Percentiles rank a stretch among this genome's conserved stretches.
Conservation (phyloP, 2,888 invertebrate genomes). For the Alsophila aescularia region DNA sequence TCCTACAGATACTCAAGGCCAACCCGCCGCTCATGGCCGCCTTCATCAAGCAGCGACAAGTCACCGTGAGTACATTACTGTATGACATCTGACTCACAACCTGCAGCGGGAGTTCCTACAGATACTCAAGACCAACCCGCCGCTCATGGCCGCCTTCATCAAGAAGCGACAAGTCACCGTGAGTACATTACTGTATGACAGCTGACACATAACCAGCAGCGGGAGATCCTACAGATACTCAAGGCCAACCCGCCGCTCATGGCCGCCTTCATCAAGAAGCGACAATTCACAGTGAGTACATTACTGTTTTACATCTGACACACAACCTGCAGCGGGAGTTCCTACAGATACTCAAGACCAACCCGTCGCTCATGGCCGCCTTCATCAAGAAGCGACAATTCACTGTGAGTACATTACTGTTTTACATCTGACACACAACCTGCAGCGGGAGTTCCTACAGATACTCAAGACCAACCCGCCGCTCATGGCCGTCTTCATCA, state of each 20-base stretch:
- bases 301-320: too few relatives aligned
- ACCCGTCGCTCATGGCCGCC: constrained; percentile 97
- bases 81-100: too few relatives aligned
- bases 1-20: constrained; percentile 94
- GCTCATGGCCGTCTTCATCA: too few relatives aligned
- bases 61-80: constrained; percentile 35
- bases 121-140: constrained; percentile 96
- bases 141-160: constrained; percentile 97
- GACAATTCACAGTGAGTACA: constrained; percentile 79
- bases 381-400: constrained; percentile 95
- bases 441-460: too few relatives aligned
- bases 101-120: constrained; percentile 85
- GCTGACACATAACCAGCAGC: constrained; percentile 33
- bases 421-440: too few relatives aligned
- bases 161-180: constrained; percentile 89
- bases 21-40: constrained; percentile 98
- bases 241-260: constrained; percentile 97
- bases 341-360: constrained; percentile 94
- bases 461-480: too few relatives aligned
- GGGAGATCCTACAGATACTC: constrained; percentile 91
- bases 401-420: neutral
- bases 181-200: neutral
- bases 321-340: constrained; percentile 80
- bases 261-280: constrained; percentile 96
- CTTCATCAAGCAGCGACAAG: constrained; percentile 94